phyloP scores from a whole-genome alignment of 1,140 invertebrate genomes.

The Littorina saxatilis region DNA sequence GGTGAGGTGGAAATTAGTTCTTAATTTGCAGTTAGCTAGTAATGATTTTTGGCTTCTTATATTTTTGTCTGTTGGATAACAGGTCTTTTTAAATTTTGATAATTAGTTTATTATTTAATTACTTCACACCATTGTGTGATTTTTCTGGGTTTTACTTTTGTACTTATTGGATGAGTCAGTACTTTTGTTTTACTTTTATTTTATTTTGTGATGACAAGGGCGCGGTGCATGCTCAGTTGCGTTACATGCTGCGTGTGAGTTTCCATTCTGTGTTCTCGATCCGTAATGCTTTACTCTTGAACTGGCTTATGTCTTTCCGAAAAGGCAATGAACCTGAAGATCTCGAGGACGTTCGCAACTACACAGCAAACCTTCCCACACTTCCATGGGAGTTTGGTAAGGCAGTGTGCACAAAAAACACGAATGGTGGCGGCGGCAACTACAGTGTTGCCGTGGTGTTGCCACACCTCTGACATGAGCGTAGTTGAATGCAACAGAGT shows the following conservation, averaged over 20 bases:
- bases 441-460: too few species aligned
- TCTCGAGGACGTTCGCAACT: constrained; percentile 23
- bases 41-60: too few species aligned
- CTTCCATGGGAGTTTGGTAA: constrained; percentile 37
- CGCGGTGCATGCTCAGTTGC: background rate
- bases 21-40: too few species aligned
- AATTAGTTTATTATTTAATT: too few species aligned
- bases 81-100: too few species aligned
- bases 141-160: too few species aligned
- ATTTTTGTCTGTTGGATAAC: too few species aligned
- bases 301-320: constrained; percentile 22
- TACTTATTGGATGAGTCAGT: too few species aligned
- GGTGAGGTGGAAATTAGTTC: too few species aligned
- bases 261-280: background rate
- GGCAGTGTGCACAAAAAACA: background rate
- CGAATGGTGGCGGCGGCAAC: background rate
- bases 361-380: constrained; percentile 19
- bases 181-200: background rate
- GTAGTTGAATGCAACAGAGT: too few species aligned
- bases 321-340: constrained; percentile 32
- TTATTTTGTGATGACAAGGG: background rate
- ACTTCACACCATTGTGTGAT: background rate
- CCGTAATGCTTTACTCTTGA: background rate
- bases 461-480: too few species aligned
- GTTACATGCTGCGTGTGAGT: background rate